Evolutionary conservation across 2,888 invertebrate species (phyloP).

Genomic region (Erpobdella octoculata): DNA sequence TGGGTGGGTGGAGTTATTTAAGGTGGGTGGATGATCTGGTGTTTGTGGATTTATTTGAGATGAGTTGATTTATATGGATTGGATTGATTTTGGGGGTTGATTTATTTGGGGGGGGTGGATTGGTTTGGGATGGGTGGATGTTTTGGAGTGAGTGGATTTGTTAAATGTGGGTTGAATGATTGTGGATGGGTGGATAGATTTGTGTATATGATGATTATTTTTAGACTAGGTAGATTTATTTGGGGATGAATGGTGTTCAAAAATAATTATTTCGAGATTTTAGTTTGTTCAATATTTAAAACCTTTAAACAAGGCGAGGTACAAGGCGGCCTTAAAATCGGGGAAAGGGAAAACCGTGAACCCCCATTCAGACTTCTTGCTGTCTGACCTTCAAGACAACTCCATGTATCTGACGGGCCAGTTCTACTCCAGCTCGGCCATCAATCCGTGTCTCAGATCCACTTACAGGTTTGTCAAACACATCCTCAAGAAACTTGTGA

Average conservation of each 20-base stretch:
- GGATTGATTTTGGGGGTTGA: no score
- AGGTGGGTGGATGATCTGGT: no score
- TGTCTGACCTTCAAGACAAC: conserved; percentile 37
- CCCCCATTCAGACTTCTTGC: conserved; percentile 27
- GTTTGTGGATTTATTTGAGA: no score
- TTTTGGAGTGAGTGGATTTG: no score
- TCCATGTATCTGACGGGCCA: conserved; percentile 42
- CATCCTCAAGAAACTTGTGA: conserved; percentile 40
- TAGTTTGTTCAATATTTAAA: background rate
- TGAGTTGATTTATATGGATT: no score
- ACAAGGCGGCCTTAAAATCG: background rate
- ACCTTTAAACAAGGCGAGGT: background rate
- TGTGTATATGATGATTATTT: background rate
- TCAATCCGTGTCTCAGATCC: conserved; percentile 45
- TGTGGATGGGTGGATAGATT: no score
- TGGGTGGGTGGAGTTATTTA: background rate
- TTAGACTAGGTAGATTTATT: background rate
- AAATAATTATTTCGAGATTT: background rate
- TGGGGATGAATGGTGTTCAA: background rate
- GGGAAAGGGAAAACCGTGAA: background rate
- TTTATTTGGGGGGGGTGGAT: no score
- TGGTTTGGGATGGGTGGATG: no score
- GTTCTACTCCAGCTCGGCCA: conserved; percentile 45
- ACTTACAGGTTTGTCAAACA: conserved; percentile 45
- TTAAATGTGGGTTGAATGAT: no score